These are phyloP conservation scores for Drosophila flavopinicola DNA, from an alignment of 2,888 invertebrate genomes.

Conservation along the genomic window DNA sequence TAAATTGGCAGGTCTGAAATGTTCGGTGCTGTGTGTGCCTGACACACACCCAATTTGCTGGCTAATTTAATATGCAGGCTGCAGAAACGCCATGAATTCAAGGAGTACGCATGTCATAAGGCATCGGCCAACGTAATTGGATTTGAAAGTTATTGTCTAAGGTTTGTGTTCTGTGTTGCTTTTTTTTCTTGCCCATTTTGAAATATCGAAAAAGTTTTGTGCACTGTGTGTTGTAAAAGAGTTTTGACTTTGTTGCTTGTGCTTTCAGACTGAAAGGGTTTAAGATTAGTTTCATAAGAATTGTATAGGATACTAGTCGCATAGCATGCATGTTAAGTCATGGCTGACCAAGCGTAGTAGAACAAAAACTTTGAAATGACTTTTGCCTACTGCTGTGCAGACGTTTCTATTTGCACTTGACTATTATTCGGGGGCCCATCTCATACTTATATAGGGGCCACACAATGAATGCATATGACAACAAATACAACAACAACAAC, in stretches of 20 bases:
- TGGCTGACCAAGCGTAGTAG: conserved; percentile 68
- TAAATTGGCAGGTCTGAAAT: conserved; percentile 55
- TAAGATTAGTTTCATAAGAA: conserved; percentile 24
- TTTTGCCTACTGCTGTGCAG: conserved; percentile 68
- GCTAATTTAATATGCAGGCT: conserved; percentile 78
- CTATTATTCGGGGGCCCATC: conserved; percentile 23
- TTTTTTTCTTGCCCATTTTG: conserved; percentile 48
- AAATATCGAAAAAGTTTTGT: conserved; percentile 76
- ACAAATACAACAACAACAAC: neutral
- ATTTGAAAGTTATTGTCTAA: conserved; percentile 73
- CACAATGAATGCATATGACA: neutral
- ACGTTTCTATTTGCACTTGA: conserved; percentile 62
- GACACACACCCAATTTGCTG: conserved; percentile 62
- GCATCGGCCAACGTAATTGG: conserved; percentile 58
- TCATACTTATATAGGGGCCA: neutral
- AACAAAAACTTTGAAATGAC: conserved; percentile 72
- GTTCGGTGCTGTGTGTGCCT: conserved; percentile 23
- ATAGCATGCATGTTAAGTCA: conserved; percentile 55
- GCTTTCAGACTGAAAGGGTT: neutral
- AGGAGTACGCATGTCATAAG: conserved; percentile 32
- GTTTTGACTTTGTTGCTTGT: conserved; percentile 45
- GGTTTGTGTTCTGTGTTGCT: conserved; percentile 15
- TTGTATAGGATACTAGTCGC: conserved; percentile 28
- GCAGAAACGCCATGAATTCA: conserved; percentile 43
- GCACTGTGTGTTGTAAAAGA: conserved; percentile 33